These are phyloP conservation scores for Dasyurus viverrinus DNA, from an alignment of 2,113 vertebrate species.

Conservation along the genomic window DNA sequence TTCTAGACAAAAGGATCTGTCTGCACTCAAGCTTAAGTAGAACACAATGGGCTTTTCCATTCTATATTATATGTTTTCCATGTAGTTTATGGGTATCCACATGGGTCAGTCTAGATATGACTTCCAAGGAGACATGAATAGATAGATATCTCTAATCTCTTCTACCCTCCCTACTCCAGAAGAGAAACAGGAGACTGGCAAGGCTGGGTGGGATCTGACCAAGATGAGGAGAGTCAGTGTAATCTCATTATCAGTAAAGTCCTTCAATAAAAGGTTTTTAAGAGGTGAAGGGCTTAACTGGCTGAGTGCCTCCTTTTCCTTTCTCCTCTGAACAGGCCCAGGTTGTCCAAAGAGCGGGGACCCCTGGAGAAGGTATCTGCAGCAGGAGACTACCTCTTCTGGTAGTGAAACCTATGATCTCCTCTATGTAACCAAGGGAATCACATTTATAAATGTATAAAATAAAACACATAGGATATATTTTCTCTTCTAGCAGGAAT, in stretches of 20 bases:
- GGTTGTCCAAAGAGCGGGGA: background rate
- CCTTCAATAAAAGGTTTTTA: background rate
- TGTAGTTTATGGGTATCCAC: background rate
- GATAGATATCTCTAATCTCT: background rate
- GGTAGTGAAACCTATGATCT: background rate
- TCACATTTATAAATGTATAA: background rate
- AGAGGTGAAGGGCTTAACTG: background rate
- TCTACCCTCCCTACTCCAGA: background rate
- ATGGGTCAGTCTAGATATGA: background rate
- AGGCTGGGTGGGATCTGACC: too few species aligned
- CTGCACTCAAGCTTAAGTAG: too few species aligned
- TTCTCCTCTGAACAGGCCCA: background rate
- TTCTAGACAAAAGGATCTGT: too few species aligned
- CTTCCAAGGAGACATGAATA: background rate
- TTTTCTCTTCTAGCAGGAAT: background rate
- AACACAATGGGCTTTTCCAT: too few species aligned
- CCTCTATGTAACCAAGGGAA: background rate
- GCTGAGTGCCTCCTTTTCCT: background rate
- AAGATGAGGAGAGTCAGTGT: too few species aligned
- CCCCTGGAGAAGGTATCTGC: background rate
- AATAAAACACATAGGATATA: background rate
- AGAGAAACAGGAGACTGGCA: background rate
- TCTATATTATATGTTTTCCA: background rate
- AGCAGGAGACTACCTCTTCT: background rate
- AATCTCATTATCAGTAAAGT: too few species aligned